These are phyloP conservation scores for Loriculus beryllinus DNA, from an alignment of 2,797 vertebrate genomes.

Conservation along the genomic window DNA sequence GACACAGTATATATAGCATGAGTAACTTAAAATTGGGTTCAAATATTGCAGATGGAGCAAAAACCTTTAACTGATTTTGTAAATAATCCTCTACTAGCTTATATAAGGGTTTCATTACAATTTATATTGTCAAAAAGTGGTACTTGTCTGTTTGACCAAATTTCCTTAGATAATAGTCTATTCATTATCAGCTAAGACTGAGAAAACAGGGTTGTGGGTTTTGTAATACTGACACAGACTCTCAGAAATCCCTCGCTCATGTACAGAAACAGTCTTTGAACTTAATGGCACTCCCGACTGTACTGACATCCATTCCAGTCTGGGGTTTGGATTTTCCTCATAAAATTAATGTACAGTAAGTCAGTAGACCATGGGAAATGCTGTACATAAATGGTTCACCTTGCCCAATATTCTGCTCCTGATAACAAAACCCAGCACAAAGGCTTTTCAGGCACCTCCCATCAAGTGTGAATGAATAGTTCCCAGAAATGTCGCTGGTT, in stretches of 20 bases:
- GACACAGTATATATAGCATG: background rate
- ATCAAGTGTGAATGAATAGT: background rate
- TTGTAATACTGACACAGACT: background rate
- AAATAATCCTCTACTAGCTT: background rate
- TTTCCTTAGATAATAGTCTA: background rate
- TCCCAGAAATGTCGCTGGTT: background rate
- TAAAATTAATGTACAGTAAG: background rate
- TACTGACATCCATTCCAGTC: background rate
- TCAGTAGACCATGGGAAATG: background rate
- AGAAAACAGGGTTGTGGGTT: background rate
- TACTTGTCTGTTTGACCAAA: background rate
- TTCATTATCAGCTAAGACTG: background rate
- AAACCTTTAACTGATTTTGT: background rate
- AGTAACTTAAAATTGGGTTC: slow-evolving; percentile 3
- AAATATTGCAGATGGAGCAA: slow-evolving; percentile 10
- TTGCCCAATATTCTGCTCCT: background rate
- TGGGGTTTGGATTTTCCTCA: background rate
- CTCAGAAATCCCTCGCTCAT: background rate
- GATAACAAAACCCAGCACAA: background rate
- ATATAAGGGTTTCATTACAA: background rate
- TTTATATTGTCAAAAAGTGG: background rate
- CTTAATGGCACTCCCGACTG: background rate
- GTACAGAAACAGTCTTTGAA: background rate
- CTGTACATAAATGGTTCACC: background rate
- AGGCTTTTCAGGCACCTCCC: background rate